Evolutionary conservation across 2,113 vertebrate genomes (phyloP).

Genomic region (Scalopus aquaticus): DNA sequence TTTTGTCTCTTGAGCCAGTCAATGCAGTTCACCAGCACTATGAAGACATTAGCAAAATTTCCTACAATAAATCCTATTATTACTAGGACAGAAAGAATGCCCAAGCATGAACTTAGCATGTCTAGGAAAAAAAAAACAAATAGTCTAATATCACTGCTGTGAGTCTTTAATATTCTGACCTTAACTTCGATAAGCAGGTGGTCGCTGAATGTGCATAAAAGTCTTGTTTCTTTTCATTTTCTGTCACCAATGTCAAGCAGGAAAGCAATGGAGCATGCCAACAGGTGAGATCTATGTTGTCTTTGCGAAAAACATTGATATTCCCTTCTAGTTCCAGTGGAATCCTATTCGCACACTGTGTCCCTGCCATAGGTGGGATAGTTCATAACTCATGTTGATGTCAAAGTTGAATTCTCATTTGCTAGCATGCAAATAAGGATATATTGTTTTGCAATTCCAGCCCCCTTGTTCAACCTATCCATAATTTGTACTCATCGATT

Average conservation of each 20-base stretch:
- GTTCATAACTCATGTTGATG: background rate
- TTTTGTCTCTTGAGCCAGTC: slow-evolving; percentile 2
- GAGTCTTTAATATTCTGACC: background rate
- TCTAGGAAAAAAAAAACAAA: background rate
- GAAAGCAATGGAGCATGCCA: background rate
- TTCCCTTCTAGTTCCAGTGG: background rate
- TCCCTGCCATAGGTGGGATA: background rate
- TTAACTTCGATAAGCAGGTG: background rate
- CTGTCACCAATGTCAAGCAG: background rate
- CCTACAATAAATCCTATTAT: background rate
- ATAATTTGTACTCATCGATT: background rate
- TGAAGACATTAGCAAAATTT: slow-evolving; percentile 31
- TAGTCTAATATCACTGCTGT: background rate
- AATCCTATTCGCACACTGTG: background rate
- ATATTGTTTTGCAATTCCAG: background rate
- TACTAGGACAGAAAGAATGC: background rate
- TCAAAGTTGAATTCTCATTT: slow-evolving; percentile 12
- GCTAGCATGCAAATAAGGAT: slow-evolving; percentile 31
- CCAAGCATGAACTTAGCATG: background rate
- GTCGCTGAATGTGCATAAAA: background rate
- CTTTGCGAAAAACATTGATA: background rate
- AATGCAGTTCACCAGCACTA: background rate
- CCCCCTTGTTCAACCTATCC: background rate
- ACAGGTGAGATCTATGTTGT: background rate
- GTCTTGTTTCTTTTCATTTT: background rate